Percentiles rank a stretch among this genome's conserved stretches.
Conservation (phyloP, 2,888 invertebrate genomes). For the Pedicia rivosa region DNA sequence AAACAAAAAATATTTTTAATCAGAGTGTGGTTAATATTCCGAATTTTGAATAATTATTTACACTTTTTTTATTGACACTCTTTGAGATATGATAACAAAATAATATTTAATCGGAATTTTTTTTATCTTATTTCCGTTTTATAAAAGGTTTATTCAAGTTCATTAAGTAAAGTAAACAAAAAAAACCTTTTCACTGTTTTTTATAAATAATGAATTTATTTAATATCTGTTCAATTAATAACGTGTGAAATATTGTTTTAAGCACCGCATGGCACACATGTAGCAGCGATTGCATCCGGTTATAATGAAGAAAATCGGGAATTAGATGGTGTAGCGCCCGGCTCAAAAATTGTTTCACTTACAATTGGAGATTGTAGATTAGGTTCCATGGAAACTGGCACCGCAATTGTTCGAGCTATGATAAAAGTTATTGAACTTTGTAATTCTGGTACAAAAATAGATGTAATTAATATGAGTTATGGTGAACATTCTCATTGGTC, state of each 20-base stretch:
- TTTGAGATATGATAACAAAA: too few relatives aligned
- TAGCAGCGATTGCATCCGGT: slow-evolving; percentile 89
- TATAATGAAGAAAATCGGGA: slow-evolving; percentile 70
- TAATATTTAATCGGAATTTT: too few relatives aligned
- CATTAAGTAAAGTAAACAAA: too few relatives aligned
- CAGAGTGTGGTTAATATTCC: too few relatives aligned
- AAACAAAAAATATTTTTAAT: too few relatives aligned
- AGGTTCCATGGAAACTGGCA: slow-evolving; percentile 93
- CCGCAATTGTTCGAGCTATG: slow-evolving; percentile 82
- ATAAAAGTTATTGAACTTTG: slow-evolving; percentile 65
- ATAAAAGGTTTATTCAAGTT: too few relatives aligned
- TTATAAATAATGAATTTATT: slow-evolving; percentile 1
- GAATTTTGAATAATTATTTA: too few relatives aligned
- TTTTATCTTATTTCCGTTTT: too few relatives aligned
- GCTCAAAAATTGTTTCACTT: slow-evolving; percentile 83
- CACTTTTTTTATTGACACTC: too few relatives aligned
- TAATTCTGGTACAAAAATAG: slow-evolving; percentile 41
- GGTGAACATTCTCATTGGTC: slow-evolving; percentile 92
- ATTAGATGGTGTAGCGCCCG: slow-evolving; percentile 89
- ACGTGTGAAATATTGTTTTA: too few relatives aligned
- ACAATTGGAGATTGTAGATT: slow-evolving; percentile 88
- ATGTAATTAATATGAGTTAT: slow-evolving; percentile 97
- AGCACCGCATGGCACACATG: slow-evolving; percentile 99
- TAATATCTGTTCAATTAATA: slow-evolving; percentile 26
- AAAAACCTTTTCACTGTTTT: too few relatives aligned